phyloP scores from a whole-genome alignment of 2,888 invertebrate genomes.

The Erannis defoliaria region DNA sequence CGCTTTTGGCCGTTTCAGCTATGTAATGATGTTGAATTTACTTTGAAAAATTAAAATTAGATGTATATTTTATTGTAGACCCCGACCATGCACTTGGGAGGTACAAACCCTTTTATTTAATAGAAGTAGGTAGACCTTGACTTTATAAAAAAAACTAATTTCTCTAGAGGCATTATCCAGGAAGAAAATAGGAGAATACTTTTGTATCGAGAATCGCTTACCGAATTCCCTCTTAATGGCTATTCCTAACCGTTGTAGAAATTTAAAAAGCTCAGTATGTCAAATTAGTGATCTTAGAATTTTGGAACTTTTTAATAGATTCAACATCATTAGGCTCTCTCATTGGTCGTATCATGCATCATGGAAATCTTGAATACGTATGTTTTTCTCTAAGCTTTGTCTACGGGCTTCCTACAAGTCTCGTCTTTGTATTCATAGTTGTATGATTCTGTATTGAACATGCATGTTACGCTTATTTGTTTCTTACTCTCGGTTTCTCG shows the following conservation, averaged over 20 bases:
- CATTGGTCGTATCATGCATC: conserved; percentile 18
- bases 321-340: conserved; percentile 23
- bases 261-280: too few relatives aligned
- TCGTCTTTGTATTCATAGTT: conserved; percentile 23
- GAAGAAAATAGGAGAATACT: too few relatives aligned
- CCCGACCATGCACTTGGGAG: too few relatives aligned
- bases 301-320: conserved; percentile 12
- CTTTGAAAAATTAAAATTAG: background rate
- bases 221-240: too few relatives aligned
- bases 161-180: too few relatives aligned
- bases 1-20: conserved; percentile 42
- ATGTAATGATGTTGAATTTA: conserved; percentile 46
- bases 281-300: background rate
- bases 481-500: background rate
- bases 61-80: background rate
- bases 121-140: too few relatives aligned
- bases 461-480: conserved; percentile 7
- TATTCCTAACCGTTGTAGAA: too few relatives aligned
- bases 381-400: conserved; percentile 2
- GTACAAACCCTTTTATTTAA: too few relatives aligned
- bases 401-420: conserved; percentile 9
- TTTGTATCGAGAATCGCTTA: too few relatives aligned
- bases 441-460: background rate
- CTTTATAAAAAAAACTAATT: too few relatives aligned
- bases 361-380: conserved; percentile 11